Evolutionary conservation across 2,113 vertebrate genomes (phyloP), one percentile per base, ranked within the genome.

Genomic region (Gymnorhina tibicen): DNA sequence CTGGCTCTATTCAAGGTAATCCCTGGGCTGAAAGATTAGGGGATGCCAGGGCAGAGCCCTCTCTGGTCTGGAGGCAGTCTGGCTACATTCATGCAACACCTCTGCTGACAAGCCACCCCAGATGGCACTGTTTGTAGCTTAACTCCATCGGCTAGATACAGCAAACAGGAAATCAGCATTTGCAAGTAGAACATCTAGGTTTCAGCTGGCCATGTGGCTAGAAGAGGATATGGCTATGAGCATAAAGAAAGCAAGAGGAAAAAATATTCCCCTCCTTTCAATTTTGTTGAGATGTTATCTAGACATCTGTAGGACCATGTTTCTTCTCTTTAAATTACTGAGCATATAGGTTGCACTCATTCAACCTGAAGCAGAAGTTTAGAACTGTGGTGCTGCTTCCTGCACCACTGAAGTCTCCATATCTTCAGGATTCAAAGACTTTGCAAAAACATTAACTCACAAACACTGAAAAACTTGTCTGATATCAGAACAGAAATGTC

Each of bases 1-100:
- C 30, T 69, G 63, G 14, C 26, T 58, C 55, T 78, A 7, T 63
- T 91, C 47, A 59, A 67, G 9, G 5, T 77, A 89, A 78, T 68
- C 35, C 26, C 24, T 60, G 46, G 81, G 9, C 10, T 76, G 35
- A 44, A 79, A 68, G 58, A 74, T 58, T 46, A 82, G 52, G 30
- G 3, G 21, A 41, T 39, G 18, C 6, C 0, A 1, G 18, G 35
- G 5, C 52, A 67, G 62, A 83, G 12, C 16, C n/a, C 2, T 2
- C 16, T 73, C 59, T 86, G 26, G 32, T 42, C 12, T 83, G 72
- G 27, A 88, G n/a, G 26, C 23, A 49, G 12, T 33, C 42, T 50
- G 32, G 30, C 4, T 47, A 17, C 3, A 7, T 50, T 86, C 16
- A 6, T 3, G 0, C 14, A 56, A 26, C 20, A 33, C 26, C 50